Evolutionary conservation across 2,888 invertebrate species (phyloP).

Genomic region (Flabesymbios commensalis): DNA sequence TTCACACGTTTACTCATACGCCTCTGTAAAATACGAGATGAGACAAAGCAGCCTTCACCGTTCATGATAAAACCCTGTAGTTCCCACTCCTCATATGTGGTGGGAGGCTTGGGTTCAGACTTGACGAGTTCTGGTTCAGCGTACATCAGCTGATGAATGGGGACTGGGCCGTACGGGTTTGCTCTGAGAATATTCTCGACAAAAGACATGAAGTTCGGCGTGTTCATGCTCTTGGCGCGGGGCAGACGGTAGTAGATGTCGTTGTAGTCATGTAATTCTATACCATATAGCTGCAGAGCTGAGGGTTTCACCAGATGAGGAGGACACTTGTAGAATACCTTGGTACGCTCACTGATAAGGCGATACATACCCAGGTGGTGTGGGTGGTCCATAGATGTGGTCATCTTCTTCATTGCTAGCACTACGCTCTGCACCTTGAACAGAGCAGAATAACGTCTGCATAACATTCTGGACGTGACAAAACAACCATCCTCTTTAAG

Average conservation of each 20-base stretch:
- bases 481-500: constrained; percentile 10
- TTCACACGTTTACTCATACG: neutral
- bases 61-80: constrained; percentile 12
- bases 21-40: constrained; percentile 15
- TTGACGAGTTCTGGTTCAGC: neutral
- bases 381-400: constrained; percentile 5
- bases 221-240: neutral
- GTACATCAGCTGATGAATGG: neutral
- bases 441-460: constrained; percentile 7
- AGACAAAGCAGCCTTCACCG: constrained; percentile 19
- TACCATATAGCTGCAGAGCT: neutral
- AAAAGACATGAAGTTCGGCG: neutral
- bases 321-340: constrained; percentile 17
- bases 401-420: constrained; percentile 13
- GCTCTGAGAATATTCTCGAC: neutral
- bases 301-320: neutral
- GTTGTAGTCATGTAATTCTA: neutral
- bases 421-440: constrained; percentile 13
- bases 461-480: constrained; percentile 11
- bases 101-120: neutral
- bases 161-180: constrained; percentile 8
- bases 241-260: constrained; percentile 2
- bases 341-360: constrained; percentile 4
- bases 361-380: constrained; percentile 14
- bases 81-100: constrained; percentile 13